These are phyloP conservation scores for Phortica magna DNA, from an alignment of 2,888 invertebrate genomes.

Conservation along the genomic window DNA sequence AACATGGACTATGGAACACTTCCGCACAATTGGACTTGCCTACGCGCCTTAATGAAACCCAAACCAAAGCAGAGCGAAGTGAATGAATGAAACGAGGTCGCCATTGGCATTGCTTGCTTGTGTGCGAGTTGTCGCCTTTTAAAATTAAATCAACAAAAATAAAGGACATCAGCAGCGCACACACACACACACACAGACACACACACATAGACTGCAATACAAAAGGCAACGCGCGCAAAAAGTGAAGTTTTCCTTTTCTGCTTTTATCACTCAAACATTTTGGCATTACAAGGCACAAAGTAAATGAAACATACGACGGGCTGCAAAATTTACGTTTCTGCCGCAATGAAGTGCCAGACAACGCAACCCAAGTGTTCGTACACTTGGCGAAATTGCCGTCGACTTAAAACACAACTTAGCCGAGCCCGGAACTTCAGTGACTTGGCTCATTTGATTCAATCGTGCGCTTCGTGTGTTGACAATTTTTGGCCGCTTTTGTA, in stretches of 20 bases:
- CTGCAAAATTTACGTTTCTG: constrained; percentile 25
- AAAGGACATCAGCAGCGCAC: constrained; percentile 42
- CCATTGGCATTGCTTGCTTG: neutral
- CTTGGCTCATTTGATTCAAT: neutral
- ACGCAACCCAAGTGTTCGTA: constrained; percentile 53
- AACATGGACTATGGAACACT: neutral
- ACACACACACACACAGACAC: constrained; percentile 37
- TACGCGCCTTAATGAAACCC: constrained; percentile 7
- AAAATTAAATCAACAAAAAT: constrained; percentile 74
- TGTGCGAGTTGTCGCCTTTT: constrained; percentile 62
- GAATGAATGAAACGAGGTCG: constrained; percentile 23
- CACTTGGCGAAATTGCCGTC: constrained; percentile 2
- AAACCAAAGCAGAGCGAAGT: constrained; percentile 4
- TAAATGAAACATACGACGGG: neutral
- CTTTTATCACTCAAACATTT: constrained; percentile 63
- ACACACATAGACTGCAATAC: constrained; percentile 13
- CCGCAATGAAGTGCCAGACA: constrained; percentile 50
- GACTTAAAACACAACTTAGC: constrained; percentile 19
- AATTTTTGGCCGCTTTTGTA: constrained; percentile 66
- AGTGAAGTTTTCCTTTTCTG: constrained; percentile 47
- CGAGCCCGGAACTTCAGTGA: constrained; percentile 17
- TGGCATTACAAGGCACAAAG: neutral
- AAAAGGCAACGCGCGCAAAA: constrained; percentile 24
- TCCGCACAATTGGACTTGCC: neutral
- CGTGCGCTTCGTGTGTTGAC: constrained; percentile 44